Conservation (phyloP, 2,797 vertebrate species). For the Poeciliopsis infans region DNA sequence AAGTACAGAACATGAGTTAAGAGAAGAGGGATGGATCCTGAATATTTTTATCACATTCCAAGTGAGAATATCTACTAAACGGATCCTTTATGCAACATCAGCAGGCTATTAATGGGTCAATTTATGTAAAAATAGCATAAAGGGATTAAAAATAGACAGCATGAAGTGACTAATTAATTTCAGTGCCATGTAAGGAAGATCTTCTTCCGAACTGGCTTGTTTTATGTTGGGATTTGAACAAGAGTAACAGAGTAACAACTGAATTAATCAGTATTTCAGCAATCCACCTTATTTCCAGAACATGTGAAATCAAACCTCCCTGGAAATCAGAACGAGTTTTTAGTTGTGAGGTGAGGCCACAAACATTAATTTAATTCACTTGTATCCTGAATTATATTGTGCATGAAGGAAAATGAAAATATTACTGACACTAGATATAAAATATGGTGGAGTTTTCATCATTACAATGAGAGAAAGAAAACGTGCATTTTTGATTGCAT, state of each 20-base stretch:
- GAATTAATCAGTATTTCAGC: slow-evolving; percentile 6
- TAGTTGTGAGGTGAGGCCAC: not conserved
- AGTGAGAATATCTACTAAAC: not conserved
- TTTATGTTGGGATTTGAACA: not conserved
- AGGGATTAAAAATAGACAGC: slow-evolving; percentile 13
- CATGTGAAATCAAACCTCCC: not conserved
- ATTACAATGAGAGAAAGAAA: not conserved
- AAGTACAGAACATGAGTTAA: slow-evolving; percentile 49
- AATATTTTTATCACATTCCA: slow-evolving; percentile 9
- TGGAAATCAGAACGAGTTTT: not conserved
- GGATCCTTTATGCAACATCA: not conserved
- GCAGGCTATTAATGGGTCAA: slow-evolving; percentile 11
- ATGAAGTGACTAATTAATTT: not conserved
- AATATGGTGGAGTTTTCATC: not conserved
- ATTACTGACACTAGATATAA: not conserved
- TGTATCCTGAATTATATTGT: not conserved
- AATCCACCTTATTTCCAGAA: not conserved
- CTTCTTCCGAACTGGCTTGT: not conserved
- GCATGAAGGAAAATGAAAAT: not conserved
- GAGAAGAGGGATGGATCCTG: slow-evolving; percentile 25
- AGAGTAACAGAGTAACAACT: not conserved
- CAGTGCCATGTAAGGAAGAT: slow-evolving; percentile 4
- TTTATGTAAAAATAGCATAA: slow-evolving; percentile 14
- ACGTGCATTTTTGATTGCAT: no score
- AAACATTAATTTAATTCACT: not conserved